phyloP scores from a whole-genome alignment of 2,888 invertebrate genomes.

The Leptinotarsa peninsularis region DNA sequence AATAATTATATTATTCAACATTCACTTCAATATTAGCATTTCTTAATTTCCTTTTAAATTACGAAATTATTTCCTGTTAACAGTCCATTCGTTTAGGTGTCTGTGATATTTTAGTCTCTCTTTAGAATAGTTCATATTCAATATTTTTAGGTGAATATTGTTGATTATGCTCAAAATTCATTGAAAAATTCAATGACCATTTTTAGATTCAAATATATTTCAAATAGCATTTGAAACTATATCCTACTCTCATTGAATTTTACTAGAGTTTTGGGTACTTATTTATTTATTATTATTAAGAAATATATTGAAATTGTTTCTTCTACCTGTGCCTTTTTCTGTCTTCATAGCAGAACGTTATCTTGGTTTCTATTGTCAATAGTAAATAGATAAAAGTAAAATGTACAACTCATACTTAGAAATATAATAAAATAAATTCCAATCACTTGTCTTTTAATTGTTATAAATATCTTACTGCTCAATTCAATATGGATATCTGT shows the following conservation, averaged over 20 bases:
- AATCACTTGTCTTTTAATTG: background rate
- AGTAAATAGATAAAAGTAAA: constrained; percentile 44
- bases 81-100: constrained; percentile 53
- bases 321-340: constrained; percentile 66
- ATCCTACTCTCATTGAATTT: constrained; percentile 39
- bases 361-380: constrained; percentile 59
- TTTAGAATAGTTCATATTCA: constrained; percentile 48
- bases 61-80: constrained; percentile 22
- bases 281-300: constrained; percentile 11
- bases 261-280: constrained; percentile 28
- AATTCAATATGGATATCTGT: no score
- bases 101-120: constrained; percentile 65
- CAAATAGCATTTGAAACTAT: background rate
- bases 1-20: constrained; percentile 16
- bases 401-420: constrained; percentile 47
- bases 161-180: constrained; percentile 31
- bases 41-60: constrained; percentile 27
- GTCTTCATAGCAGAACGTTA: constrained; percentile 61
- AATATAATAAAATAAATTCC: constrained; percentile 38
- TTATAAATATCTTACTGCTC: no score
- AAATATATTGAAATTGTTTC: constrained; percentile 50
- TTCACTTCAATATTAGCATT: constrained; percentile 28
- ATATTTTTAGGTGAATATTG: constrained; percentile 31
- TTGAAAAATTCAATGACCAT: constrained; percentile 18
- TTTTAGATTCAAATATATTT: background rate